phyloP scores from a whole-genome alignment of 2,113 vertebrate genomes.

The Aythya baeri region DNA sequence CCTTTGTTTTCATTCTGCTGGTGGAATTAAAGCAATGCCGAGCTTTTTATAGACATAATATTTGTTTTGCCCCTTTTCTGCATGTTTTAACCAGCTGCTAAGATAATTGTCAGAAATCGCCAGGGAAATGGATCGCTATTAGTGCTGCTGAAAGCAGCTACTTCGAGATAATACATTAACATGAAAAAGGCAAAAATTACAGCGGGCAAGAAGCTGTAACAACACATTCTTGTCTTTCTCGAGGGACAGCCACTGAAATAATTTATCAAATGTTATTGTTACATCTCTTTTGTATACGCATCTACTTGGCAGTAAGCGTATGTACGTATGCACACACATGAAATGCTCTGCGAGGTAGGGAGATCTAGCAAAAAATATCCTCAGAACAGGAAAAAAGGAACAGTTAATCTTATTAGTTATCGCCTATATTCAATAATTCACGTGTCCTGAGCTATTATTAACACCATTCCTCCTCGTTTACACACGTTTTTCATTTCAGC shows the following conservation, averaged over 20 bases:
- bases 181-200: neutral
- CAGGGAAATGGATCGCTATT: neutral
- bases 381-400: neutral
- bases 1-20: conserved; percentile 42
- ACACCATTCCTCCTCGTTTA: neutral
- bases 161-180: neutral
- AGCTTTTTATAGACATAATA: conserved; percentile 40
- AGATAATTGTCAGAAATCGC: neutral
- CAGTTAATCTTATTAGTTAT: neutral
- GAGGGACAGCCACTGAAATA: neutral
- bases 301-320: neutral
- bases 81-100: conserved; percentile 36
- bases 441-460: neutral
- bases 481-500: neutral
- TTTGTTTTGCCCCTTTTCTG: conserved; percentile 31
- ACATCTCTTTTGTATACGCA: neutral
- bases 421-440: neutral
- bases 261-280: neutral
- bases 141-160: neutral
- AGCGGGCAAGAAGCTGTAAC: neutral
- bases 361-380: neutral
- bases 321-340: neutral
- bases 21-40: conserved; percentile 1
- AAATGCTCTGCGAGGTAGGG: neutral
- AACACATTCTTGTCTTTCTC: neutral